A percentile compares a stretch with the other conserved stretches of the same genome.
Evolutionary conservation across 1,140 invertebrate genomes (phyloP).

Genomic region (Yoshiicerus persimilis): DNA sequence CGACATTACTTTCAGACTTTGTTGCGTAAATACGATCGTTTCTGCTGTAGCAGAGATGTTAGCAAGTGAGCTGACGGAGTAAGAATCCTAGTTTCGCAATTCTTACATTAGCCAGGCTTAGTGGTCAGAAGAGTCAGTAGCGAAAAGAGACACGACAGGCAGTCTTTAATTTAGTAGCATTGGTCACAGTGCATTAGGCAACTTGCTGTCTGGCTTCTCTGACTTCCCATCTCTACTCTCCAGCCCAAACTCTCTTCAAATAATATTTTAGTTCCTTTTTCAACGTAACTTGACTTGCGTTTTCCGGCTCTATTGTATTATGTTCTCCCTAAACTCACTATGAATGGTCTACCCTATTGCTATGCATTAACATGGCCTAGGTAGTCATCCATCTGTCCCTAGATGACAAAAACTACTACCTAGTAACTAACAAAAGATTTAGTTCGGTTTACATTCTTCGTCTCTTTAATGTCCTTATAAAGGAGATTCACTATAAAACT

Average conservation of each 20-base stretch:
- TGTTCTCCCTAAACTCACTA: not conserved
- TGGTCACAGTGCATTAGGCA: constrained; percentile 2
- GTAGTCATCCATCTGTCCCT: not conserved
- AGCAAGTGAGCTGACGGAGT: not conserved
- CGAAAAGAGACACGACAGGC: not conserved
- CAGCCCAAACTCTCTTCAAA: not conserved
- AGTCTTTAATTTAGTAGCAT: not conserved
- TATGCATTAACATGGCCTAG: not conserved
- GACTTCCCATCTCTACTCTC: not conserved
- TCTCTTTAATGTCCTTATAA: not conserved
- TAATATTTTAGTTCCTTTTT: not conserved
- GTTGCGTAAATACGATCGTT: not conserved
- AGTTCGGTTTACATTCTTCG: not conserved
- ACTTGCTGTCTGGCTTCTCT: not conserved
- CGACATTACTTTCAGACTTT: not conserved
- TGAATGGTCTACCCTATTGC: not conserved
- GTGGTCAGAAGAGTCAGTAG: not conserved
- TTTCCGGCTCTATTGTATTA: not conserved
- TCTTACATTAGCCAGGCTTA: not conserved
- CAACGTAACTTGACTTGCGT: not conserved
- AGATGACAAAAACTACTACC: not conserved
- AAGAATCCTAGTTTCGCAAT: not conserved
- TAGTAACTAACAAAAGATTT: not conserved
- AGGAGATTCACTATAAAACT: too few species aligned
- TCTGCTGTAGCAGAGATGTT: not conserved